Evolutionary conservation across 2,113 vertebrate genomes (phyloP), one percentile per base, ranked within the genome.

Genomic region (Dunckerocampus dactyliophorus): DNA sequence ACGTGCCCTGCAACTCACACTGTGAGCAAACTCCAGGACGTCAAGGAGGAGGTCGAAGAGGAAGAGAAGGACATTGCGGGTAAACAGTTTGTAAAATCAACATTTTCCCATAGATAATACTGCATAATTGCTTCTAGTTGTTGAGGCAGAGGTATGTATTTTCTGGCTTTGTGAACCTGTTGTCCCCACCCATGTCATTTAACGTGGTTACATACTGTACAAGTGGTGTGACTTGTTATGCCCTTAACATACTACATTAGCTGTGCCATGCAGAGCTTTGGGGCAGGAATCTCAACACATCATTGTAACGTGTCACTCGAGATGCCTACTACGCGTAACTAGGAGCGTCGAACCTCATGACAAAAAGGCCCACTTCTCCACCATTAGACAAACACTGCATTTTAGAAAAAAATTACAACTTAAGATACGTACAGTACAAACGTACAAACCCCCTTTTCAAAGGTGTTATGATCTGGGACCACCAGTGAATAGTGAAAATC

Each of bases 21-120:
- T 49, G 84, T 87, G 56, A 89, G 81, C 76, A 95, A 94, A 87
- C 85, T 95, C 47, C 89, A 91, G 72, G 89, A 92, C 43, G 87
- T 92, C n/a, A 91, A 92, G 88, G 93, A 95, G 77, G 93, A 72
- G 82, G 59, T 79, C 0, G 94, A 95, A 80, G 93, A 95, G 86
- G 92, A 91, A 22, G 76, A 93, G 77, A 93, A 95, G 82, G 92
- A 92, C 62, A 66, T 90, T 81, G 83, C 91, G 89, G 94, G 94
- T 96, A 88, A 92, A 62, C 10, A 12, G 3, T 43, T 59, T 45
- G 16, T 20, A 4, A 51, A 20, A 19, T 52, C 13, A 4, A 62
- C 19, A 21, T n/a, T 4, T 50, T 17, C 11, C 8, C 34, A 13
- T 10, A 24, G 6, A 39, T 39, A 39, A 42, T 13, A 13, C 12